Evolutionary conservation across 2,888 invertebrate species (phyloP).

Genomic region (Meliscaeva auricollis): DNA sequence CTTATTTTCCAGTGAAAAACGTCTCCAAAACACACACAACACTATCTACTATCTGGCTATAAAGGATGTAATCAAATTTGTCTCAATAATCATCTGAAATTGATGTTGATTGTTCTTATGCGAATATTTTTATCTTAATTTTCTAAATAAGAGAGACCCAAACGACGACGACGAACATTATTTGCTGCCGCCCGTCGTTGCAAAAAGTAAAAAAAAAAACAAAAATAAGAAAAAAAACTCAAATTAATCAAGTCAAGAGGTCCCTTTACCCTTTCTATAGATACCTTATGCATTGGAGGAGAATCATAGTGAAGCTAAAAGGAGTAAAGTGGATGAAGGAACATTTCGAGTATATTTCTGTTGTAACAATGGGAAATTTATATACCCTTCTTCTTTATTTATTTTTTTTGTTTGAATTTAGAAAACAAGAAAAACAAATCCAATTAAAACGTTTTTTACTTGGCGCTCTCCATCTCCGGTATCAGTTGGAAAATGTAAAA

Average conservation of each 20-base stretch:
- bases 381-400: not conserved
- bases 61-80: slow-evolving; percentile 63
- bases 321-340: too few relatives aligned
- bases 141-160: slow-evolving; percentile 35
- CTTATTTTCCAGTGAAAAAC: slow-evolving; percentile 11
- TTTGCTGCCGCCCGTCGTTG: too few relatives aligned
- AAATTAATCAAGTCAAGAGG: slow-evolving; percentile 63
- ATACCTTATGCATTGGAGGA: too few relatives aligned
- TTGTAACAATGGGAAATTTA: slow-evolving; percentile 24
- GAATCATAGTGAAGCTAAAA: too few relatives aligned
- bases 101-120: slow-evolving; percentile 66
- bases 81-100: slow-evolving; percentile 69
- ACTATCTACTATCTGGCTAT: not conserved
- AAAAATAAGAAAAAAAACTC: slow-evolving; percentile 31
- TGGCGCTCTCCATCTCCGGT: slow-evolving; percentile 25
- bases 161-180: not conserved
- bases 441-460: slow-evolving; percentile 56
- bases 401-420: not conserved
- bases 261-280: slow-evolving; percentile 19
- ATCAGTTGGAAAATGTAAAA: slow-evolving; percentile 69
- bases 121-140: not conserved
- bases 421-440: slow-evolving; percentile 50
- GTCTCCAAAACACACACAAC: slow-evolving; percentile 32
- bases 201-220: not conserved
- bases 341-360: slow-evolving; percentile 17